Conservation (phyloP, 1,140 invertebrate species). For the Pteromalus puparum region DNA sequence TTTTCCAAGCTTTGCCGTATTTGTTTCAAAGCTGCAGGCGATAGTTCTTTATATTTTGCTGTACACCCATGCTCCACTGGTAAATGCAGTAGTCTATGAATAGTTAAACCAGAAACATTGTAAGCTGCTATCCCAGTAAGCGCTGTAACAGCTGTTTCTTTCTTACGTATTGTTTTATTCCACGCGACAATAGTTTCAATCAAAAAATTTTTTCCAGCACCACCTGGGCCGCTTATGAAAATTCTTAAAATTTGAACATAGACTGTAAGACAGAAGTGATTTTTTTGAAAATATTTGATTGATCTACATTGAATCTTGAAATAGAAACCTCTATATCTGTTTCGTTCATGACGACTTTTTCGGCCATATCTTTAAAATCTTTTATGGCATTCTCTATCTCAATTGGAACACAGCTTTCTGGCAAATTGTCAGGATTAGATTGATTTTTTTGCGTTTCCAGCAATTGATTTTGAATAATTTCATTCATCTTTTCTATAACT, state of each 20-base stretch:
- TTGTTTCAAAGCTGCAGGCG: too few species aligned
- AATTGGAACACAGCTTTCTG: slow-evolving; percentile 41
- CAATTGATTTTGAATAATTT: slow-evolving; percentile 51
- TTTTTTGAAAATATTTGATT: slow-evolving; percentile 55
- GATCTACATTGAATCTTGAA: slow-evolving; percentile 53
- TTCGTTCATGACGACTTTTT: slow-evolving; percentile 36
- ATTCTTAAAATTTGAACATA: slow-evolving; percentile 38
- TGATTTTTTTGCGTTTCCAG: slow-evolving; percentile 18
- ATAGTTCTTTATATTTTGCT: too few species aligned
- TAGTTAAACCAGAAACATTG: too few species aligned
- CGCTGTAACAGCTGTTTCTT: too few species aligned
- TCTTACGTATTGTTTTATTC: slow-evolving; percentile 52
- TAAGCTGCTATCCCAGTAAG: too few species aligned
- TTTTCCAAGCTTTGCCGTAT: slow-evolving; percentile 58
- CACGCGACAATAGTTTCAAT: slow-evolving; percentile 51
- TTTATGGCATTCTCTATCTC: too few species aligned
- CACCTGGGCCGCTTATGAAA: slow-evolving; percentile 44
- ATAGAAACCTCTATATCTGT: slow-evolving; percentile 52
- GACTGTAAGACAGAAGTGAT: slow-evolving; percentile 36
- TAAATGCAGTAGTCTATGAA: too few species aligned
- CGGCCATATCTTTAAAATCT: slow-evolving; percentile 53
- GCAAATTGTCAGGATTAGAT: slow-evolving; percentile 9
- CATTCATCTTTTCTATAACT: too few species aligned
- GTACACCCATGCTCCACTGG: too few species aligned
- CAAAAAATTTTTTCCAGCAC: slow-evolving; percentile 56